phyloP scores from a whole-genome alignment of 2,888 invertebrate genomes.

The Lysandra coridon region DNA sequence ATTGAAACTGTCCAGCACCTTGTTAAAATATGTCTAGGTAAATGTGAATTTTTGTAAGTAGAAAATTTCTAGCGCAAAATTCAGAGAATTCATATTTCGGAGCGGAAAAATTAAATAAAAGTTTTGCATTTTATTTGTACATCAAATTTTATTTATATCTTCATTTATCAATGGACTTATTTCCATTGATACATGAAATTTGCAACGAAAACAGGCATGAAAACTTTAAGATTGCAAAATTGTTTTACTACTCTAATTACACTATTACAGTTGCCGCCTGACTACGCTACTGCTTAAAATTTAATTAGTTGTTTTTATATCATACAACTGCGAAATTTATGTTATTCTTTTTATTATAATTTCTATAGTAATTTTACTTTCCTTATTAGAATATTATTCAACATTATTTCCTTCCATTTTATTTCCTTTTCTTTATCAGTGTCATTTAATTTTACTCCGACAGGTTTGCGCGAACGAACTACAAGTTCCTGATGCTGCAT shows the following conservation, averaged over 20 bases:
- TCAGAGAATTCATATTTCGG: conserved; percentile 2
- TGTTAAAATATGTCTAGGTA: conserved; percentile 32
- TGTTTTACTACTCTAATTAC: too few species aligned
- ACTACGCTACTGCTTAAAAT: not conserved
- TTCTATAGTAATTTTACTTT: too few species aligned
- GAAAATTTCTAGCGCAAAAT: conserved; percentile 2
- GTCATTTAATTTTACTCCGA: not conserved
- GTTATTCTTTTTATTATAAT: too few species aligned
- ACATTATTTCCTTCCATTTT: too few species aligned
- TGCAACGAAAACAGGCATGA: too few species aligned
- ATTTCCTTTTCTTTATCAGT: too few species aligned
- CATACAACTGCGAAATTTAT: too few species aligned
- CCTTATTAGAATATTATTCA: too few species aligned
- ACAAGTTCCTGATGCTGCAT: not conserved
- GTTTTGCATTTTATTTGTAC: not conserved
- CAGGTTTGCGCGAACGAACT: not conserved
- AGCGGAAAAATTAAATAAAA: not conserved
- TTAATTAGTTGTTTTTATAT: too few species aligned
- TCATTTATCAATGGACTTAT: not conserved
- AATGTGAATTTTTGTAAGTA: conserved; percentile 31
- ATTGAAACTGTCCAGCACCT: conserved; percentile 30
- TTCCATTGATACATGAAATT: too few species aligned
- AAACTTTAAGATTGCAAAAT: too few species aligned
- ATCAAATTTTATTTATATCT: not conserved
- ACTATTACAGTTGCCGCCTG: too few species aligned